Conservation (phyloP, 2,797 vertebrate species). For the Notolepis coatsorum region DNA sequence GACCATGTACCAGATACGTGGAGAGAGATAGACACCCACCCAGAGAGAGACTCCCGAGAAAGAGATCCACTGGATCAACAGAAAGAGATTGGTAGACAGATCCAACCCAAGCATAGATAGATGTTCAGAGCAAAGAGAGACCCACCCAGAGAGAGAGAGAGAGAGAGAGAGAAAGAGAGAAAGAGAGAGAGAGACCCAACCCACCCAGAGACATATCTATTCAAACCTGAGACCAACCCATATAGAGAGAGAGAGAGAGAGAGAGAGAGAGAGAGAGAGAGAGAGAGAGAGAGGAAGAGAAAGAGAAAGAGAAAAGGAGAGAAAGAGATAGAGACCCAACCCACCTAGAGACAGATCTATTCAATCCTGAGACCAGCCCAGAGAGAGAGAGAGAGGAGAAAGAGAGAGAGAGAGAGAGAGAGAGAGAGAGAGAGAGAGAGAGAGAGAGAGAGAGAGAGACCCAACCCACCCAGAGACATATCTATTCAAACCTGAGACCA, state of each 20-base stretch:
- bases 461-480: conserved; percentile 20
- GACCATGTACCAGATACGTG: not conserved
- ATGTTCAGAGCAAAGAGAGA: not conserved
- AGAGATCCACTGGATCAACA: too few relatives aligned
- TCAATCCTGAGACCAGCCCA: not conserved
- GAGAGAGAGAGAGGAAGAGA: conserved; percentile 7
- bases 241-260: conserved; percentile 26
- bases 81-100: not conserved
- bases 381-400: not conserved
- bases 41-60: not conserved
- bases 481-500: conserved; percentile 45
- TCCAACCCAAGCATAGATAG: too few relatives aligned
- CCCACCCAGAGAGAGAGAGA: not conserved
- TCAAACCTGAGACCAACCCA: conserved; percentile 42
- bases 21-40: too few relatives aligned
- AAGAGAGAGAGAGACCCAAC: not conserved
- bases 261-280: conserved; percentile 21
- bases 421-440: not conserved
- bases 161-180: not conserved
- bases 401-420: not conserved
- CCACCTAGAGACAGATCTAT: conserved; percentile 14
- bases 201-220: conserved; percentile 20
- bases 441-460: not conserved
- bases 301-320: too few relatives aligned
- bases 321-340: conserved; percentile 33